Base-by-base conservation (phyloP, 2,797 vertebrate species). In the Thamnophis elegans region DNA sequence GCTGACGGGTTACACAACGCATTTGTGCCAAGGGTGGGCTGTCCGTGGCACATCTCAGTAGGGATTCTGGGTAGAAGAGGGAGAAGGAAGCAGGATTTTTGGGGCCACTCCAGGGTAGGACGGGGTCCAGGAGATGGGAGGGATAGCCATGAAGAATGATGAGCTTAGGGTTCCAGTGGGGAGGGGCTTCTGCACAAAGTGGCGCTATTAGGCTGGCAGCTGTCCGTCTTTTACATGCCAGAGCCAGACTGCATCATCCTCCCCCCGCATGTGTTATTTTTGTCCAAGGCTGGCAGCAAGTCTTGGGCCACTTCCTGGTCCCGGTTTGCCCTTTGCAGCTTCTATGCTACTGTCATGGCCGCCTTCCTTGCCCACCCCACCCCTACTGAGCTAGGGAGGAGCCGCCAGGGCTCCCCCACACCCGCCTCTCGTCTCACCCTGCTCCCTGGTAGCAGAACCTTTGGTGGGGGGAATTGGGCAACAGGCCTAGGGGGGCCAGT, bases 181-280 rank as follows among this genome's bases (percentile, higher is more conserved):
- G 32, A n/a, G 28, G 1, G 25, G 73, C 36, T 22, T 47, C 36
- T 42, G 73, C 73, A 78, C 1, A 36, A 25, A 22, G 28, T 8
- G 42, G 56, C 6, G 2, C 14, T 32, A 36, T 28, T 13, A 0
- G 18, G 26, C 25, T 16, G 25, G 42, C 20, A 73, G 94, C 96
- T 86, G 95, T 96, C 96, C 91, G 0, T 92, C 93, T 95, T 92
- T 2, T 93, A 95, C 20, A 47, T 42, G 20, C 73, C 22, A 25
- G 42, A 42, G 42, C 42, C 42, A 42, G 18, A 18, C 73, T 78
- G 73, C 0, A 0, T 0, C n/a, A 0, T 1, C 62, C 28, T 1
- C 25, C 4, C 25, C 3, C 51, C 59, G 97, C 97, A 96, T 95
- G 97, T 92, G 92, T 93, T 88, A 59, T 91, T 78, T 93, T 26